A percentile compares a stretch with the other conserved stretches of the same genome.
Evolutionary conservation across 1,140 invertebrate genomes (phyloP).

Genomic region (Xylocopa sonorina): DNA sequence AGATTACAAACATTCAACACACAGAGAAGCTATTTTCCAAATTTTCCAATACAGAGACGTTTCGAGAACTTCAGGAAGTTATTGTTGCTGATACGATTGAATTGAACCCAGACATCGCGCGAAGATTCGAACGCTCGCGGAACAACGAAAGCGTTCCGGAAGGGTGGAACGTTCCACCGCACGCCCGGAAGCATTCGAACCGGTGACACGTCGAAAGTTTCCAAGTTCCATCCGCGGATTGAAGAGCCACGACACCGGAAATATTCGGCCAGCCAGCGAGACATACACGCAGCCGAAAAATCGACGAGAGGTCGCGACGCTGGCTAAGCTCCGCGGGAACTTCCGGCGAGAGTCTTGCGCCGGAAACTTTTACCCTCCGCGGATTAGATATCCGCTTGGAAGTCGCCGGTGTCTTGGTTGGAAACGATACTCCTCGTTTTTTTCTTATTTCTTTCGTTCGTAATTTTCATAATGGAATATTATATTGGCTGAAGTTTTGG

Average conservation of each 20-base stretch:
- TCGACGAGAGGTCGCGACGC: neutral
- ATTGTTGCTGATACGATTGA: too few relatives aligned
- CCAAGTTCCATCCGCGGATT: conserved; percentile 9
- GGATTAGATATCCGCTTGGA: neutral
- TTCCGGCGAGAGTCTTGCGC: neutral
- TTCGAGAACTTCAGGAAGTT: too few relatives aligned
- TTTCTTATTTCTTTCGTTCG: too few relatives aligned
- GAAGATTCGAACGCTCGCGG: too few relatives aligned
- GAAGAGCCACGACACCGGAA: neutral
- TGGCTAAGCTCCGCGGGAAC: neutral
- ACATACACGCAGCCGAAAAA: conserved; percentile 5
- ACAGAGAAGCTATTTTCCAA: too few relatives aligned
- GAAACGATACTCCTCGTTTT: neutral
- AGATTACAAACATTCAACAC: too few relatives aligned
- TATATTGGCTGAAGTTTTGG: neutral
- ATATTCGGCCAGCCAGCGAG: neutral
- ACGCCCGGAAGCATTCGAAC: neutral
- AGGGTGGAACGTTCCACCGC: too few relatives aligned
- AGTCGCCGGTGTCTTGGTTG: neutral
- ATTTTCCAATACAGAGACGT: too few relatives aligned
- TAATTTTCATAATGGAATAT: neutral
- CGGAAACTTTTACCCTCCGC: neutral
- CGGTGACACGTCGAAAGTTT: neutral
- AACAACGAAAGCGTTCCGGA: too few relatives aligned
- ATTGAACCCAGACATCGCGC: too few relatives aligned